Percentiles rank a stretch among this genome's conserved stretches.
Conservation (phyloP, 2,797 vertebrate species). For the Coilia nasus region DNA sequence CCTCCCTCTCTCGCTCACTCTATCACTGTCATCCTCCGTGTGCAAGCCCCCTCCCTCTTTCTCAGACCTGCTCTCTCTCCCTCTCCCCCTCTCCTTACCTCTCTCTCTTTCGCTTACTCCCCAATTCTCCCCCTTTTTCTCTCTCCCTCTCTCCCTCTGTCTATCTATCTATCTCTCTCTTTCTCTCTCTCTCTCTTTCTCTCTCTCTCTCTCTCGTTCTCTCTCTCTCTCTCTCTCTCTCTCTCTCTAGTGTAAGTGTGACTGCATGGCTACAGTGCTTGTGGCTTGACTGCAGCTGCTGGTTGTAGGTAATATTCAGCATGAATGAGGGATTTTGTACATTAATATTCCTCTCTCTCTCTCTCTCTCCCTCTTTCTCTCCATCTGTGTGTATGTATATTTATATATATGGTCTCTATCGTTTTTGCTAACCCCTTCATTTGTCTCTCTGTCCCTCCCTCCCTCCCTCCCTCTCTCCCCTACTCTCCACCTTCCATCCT, state of each 20-base stretch:
- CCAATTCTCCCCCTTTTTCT: slow-evolving; percentile 67
- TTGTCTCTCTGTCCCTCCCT: slow-evolving; percentile 15
- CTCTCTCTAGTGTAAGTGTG: background rate
- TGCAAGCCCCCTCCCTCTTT: slow-evolving; percentile 56
- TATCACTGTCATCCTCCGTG: slow-evolving; percentile 53
- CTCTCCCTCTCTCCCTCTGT: background rate
- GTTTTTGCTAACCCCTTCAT: background rate
- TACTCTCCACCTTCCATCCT: background rate
- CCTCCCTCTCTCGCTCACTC: slow-evolving; percentile 18
- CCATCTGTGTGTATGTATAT: background rate
- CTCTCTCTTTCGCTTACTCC: slow-evolving; percentile 58
- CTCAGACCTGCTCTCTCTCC: slow-evolving; percentile 12
- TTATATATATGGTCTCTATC: background rate
- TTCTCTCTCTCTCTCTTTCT: background rate
- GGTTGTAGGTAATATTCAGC: background rate
- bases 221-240: background rate
- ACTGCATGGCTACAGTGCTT: background rate
- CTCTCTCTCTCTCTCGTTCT: background rate
- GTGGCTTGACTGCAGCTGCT: slow-evolving; percentile 6
- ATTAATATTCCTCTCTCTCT: background rate
- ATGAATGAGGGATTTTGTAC: background rate
- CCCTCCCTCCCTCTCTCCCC: slow-evolving; percentile 24
- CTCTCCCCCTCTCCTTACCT: slow-evolving; percentile 58
- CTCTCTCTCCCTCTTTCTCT: background rate
- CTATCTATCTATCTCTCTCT: background rate